These are phyloP conservation scores for Cephus rjabovi DNA, from an alignment of 2,888 invertebrate species.

Conservation along the genomic window DNA sequence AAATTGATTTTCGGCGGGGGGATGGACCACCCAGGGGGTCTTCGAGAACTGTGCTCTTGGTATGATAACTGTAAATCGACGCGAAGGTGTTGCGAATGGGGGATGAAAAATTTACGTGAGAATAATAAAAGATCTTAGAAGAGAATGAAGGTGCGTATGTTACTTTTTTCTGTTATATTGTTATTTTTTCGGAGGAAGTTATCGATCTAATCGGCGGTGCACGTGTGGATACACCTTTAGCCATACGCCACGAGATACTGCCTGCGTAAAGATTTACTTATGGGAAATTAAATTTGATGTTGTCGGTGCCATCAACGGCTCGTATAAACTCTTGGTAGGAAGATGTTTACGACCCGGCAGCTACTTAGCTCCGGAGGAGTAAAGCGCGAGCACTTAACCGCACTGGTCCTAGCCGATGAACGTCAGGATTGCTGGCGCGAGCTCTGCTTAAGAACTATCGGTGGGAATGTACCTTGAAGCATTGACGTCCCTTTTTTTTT, in stretches of 20 bases:
- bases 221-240: constrained; percentile 5
- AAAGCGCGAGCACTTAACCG: constrained; percentile 20
- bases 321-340: constrained; percentile 55
- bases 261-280: constrained; percentile 54
- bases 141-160: neutral
- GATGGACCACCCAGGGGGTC: neutral
- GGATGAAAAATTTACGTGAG: neutral
- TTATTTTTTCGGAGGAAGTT: neutral
- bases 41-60: neutral
- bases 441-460: neutral
- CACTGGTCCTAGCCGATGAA: constrained; percentile 44
- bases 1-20: neutral
- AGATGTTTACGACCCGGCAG: constrained; percentile 59
- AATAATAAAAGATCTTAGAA: neutral
- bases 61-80: neutral
- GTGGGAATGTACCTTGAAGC: neutral
- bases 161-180: neutral
- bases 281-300: constrained; percentile 60
- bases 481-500: neutral
- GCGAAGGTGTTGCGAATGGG: neutral
- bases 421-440: constrained; percentile 22
- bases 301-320: constrained; percentile 59
- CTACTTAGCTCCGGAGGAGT: constrained; percentile 54
- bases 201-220: neutral
- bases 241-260: neutral